phyloP scores from a whole-genome alignment of 2,797 vertebrate genomes.

The Xenentodon cancila region DNA sequence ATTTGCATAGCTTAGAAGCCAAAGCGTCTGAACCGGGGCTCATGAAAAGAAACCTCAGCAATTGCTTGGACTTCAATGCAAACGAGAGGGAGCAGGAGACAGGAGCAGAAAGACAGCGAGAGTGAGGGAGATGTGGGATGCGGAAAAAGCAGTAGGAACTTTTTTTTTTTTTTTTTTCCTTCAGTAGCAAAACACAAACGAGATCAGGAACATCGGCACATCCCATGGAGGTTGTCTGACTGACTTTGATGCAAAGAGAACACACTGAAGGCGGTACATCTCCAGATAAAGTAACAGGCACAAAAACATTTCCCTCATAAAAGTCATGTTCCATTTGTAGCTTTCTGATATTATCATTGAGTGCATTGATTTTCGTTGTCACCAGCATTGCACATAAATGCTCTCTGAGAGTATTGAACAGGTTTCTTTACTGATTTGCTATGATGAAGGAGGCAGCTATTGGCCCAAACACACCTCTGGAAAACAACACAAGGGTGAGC shows the following conservation, averaged over 20 bases:
- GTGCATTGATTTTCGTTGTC: constrained; percentile 11
- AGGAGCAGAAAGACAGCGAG: constrained; percentile 19
- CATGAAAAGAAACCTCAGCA: constrained; percentile 82
- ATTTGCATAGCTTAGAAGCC: constrained; percentile 88
- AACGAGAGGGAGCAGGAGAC: constrained; percentile 55
- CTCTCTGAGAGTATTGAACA: constrained; percentile 14
- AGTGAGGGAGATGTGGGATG: constrained; percentile 31
- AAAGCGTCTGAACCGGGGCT: constrained; percentile 81
- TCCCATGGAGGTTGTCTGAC: constrained; percentile 58
- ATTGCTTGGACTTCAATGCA: constrained; percentile 79
- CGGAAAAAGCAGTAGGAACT: constrained; percentile 47
- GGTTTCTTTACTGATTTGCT: constrained; percentile 2
- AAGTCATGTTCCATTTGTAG: constrained; percentile 42
- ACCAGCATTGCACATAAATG: constrained; percentile 26
- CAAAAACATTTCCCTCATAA: constrained; percentile 35
- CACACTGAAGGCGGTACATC: constrained; percentile 49
- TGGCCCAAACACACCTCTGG: constrained; percentile 11
- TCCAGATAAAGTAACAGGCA: constrained; percentile 51
- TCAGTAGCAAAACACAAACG: constrained; percentile 50
- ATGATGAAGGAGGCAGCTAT: neutral
- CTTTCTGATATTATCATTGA: constrained; percentile 46
- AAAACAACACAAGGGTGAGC: constrained; percentile 29
- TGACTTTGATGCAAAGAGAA: constrained; percentile 70
- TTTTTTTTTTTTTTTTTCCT: constrained; percentile 36
- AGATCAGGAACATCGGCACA: constrained; percentile 66